phyloP scores from a whole-genome alignment of 1,140 invertebrate species.

The Sarcophaga bullata region DNA sequence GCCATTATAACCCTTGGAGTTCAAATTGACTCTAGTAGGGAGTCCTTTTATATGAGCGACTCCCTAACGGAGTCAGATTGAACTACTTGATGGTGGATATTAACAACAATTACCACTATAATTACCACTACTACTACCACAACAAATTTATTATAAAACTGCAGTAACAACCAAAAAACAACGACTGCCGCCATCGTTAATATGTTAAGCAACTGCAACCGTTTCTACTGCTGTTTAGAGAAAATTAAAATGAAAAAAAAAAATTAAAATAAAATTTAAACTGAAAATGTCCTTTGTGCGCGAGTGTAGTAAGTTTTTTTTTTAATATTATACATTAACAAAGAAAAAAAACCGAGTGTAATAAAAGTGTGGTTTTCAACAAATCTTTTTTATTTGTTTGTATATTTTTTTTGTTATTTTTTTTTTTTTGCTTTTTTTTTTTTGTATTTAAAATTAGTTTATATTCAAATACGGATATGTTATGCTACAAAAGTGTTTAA shows the following conservation, averaged over 20 bases:
- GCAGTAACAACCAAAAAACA: no score
- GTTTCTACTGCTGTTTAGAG: neutral
- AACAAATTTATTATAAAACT: no score
- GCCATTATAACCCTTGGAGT: conserved; percentile 70
- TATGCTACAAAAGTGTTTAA: neutral
- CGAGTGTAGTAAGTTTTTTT: no score
- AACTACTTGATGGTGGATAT: conserved; percentile 67
- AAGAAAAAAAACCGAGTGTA: neutral
- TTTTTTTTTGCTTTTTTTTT: no score
- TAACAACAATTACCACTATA: neutral
- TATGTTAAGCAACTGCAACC: neutral
- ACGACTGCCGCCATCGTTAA: neutral
- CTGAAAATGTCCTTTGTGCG: no score
- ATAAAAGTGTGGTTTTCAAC: conserved; percentile 3
- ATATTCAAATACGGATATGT: neutral
- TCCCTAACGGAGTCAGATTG: conserved; percentile 97
- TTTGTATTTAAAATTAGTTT: no score
- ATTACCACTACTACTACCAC: neutral
- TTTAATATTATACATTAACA: neutral
- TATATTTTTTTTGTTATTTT: neutral
- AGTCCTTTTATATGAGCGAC: conserved; percentile 88
- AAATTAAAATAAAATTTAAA: no score
- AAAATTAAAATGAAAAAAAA: no score
- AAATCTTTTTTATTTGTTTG: neutral
- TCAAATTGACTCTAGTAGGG: conserved; percentile 97